phyloP scores from a whole-genome alignment of 2,113 vertebrate genomes.

The Canis aureus region DNA sequence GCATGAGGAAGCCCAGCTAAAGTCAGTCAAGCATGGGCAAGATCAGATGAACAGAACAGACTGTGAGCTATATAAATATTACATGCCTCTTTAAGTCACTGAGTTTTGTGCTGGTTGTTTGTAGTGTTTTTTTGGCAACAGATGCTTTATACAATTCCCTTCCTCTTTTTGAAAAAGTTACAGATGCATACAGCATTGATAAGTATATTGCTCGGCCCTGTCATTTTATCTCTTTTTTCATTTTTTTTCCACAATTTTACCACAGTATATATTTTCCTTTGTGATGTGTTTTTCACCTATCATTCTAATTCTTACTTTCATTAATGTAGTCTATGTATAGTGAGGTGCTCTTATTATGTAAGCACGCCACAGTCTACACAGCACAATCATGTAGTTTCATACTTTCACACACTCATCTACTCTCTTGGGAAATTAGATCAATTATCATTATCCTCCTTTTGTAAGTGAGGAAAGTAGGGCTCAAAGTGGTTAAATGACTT shows the following conservation, averaged over 20 bases:
- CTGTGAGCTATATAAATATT: background rate
- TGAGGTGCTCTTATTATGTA: background rate
- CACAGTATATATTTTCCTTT: background rate
- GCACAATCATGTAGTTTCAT: background rate
- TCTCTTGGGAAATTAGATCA: constrained; percentile 65
- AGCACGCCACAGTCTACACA: background rate
- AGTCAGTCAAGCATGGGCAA: background rate
- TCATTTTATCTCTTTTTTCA: background rate
- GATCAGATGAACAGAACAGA: background rate
- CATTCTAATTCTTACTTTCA: background rate
- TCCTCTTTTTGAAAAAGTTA: background rate
- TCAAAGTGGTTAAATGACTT: constrained; percentile 79
- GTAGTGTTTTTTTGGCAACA: background rate
- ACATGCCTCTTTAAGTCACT: too few relatives aligned
- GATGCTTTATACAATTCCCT: background rate
- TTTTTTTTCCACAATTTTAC: background rate
- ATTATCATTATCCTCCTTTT: constrained; percentile 70
- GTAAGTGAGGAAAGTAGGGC: constrained; percentile 58
- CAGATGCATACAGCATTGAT: background rate
- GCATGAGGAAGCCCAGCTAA: background rate
- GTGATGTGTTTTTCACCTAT: background rate
- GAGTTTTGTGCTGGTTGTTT: background rate
- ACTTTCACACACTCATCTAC: background rate
- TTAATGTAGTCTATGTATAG: background rate
- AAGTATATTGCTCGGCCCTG: background rate